Conservation (phyloP, 2,797 vertebrate species). For the Epinephelus malabaricus region DNA sequence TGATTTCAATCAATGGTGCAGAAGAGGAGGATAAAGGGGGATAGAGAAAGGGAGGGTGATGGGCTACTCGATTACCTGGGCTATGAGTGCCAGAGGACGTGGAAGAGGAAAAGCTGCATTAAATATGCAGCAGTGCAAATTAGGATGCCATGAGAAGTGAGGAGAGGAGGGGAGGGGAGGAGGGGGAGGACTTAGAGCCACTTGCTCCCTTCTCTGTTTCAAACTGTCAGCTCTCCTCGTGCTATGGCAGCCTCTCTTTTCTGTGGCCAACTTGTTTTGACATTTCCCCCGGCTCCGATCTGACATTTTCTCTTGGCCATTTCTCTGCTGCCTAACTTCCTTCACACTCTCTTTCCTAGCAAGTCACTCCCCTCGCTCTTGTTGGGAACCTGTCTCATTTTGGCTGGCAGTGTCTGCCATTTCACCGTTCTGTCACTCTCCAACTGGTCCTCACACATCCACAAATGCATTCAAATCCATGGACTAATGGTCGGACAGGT, state of each 20-base stretch:
- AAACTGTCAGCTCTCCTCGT: slow-evolving; percentile 53
- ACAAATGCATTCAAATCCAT: background rate
- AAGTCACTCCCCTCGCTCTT: slow-evolving; percentile 46
- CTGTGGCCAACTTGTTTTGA: slow-evolving; percentile 66
- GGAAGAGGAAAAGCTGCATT: slow-evolving; percentile 65
- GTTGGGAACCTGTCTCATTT: slow-evolving; percentile 54
- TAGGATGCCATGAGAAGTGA: slow-evolving; percentile 48
- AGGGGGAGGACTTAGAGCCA: slow-evolving; percentile 9
- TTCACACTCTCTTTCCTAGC: slow-evolving; percentile 62
- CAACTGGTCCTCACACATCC: slow-evolving; percentile 10
- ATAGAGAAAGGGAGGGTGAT: background rate
- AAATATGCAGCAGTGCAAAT: slow-evolving; percentile 79
- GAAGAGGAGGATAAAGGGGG: slow-evolving; percentile 21
- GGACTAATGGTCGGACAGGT: slow-evolving; percentile 37
- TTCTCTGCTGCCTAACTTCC: slow-evolving; percentile 57
- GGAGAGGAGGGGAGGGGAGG: background rate
- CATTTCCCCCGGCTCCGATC: slow-evolving; percentile 55
- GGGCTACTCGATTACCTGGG: slow-evolving; percentile 69
- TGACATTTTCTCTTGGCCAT: slow-evolving; percentile 74
- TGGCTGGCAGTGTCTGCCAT: slow-evolving; percentile 53
- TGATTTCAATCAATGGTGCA: slow-evolving; percentile 58
- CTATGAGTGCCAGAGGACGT: slow-evolving; percentile 55
- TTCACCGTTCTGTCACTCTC: slow-evolving; percentile 32
- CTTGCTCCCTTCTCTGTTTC: slow-evolving; percentile 51
- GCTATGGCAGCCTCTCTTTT: slow-evolving; percentile 50